Percentiles rank a stretch among this genome's conserved stretches.
Conservation (phyloP, 2,888 invertebrate species). For the Drosophila niveifrons region DNA sequence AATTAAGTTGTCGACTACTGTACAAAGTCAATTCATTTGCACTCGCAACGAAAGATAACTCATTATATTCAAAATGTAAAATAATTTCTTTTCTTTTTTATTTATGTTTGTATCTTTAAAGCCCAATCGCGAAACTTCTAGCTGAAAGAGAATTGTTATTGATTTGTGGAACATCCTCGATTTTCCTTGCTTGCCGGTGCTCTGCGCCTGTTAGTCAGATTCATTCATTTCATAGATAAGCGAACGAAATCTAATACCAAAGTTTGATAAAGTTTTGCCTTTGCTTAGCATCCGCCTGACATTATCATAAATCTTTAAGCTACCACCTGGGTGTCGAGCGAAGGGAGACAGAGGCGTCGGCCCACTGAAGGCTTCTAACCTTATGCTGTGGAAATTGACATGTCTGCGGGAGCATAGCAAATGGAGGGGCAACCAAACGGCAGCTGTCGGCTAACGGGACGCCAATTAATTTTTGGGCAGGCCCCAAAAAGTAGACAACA, state of each 20-base stretch:
- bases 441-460: slow-evolving; percentile 68
- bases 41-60: too few species aligned
- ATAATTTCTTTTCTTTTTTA: background rate
- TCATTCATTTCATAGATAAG: slow-evolving; percentile 73
- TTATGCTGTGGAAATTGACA: slow-evolving; percentile 57
- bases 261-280: slow-evolving; percentile 64
- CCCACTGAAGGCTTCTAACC: background rate
- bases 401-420: slow-evolving; percentile 59
- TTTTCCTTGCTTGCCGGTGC: slow-evolving; percentile 23
- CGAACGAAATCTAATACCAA: slow-evolving; percentile 68
- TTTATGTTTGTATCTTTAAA: too few species aligned
- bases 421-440: slow-evolving; percentile 66
- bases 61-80: too few species aligned
- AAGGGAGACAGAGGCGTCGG: background rate
- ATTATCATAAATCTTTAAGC: slow-evolving; percentile 79
- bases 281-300: slow-evolving; percentile 44
- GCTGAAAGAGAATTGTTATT: background rate
- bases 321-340: slow-evolving; percentile 38
- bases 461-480: slow-evolving; percentile 73
- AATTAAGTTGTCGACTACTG: background rate
- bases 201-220: slow-evolving; percentile 44
- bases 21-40: background rate
- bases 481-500: slow-evolving; percentile 36
- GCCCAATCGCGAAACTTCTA: background rate
- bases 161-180: slow-evolving; percentile 23